phyloP scores from a whole-genome alignment of 2,113 vertebrate genomes.

The Apaloderma vittatum region DNA sequence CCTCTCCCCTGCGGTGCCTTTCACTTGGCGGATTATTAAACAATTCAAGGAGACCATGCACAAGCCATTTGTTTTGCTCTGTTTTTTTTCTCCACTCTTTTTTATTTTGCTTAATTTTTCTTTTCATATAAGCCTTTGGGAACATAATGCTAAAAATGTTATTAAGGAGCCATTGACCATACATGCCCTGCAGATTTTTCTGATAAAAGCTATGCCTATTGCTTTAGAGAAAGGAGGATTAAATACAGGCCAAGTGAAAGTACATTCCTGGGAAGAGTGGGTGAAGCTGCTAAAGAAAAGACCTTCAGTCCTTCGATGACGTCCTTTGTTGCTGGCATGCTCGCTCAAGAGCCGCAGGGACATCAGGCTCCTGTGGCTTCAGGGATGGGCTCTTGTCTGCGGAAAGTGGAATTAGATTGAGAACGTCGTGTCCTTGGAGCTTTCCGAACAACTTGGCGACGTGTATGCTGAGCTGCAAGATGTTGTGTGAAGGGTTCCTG shows the following conservation, averaged over 20 bases:
- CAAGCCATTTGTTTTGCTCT: neutral
- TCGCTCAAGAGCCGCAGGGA: neutral
- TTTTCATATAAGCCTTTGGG: neutral
- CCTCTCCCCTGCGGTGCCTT: neutral
- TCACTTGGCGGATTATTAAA: slow-evolving; percentile 5
- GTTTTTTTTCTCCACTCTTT: neutral
- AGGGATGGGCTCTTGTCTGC: neutral
- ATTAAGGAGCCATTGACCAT: slow-evolving; percentile 35
- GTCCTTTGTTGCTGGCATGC: fast-evolving
- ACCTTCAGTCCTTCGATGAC: neutral
- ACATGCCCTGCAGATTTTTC: slow-evolving; percentile 3
- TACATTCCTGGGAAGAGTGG: neutral
- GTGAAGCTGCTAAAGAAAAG: neutral
- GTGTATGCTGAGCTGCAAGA: fast-evolving
- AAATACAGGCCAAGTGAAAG: neutral
- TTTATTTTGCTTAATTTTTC: neutral
- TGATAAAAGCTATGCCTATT: neutral
- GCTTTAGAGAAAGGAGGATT: neutral
- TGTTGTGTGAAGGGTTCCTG: fast-evolving
- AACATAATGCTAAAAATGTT: neutral
- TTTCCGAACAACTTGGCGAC: neutral
- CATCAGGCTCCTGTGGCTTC: neutral
- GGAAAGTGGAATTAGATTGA: neutral
- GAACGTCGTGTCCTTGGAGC: neutral
- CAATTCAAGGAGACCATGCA: neutral